Evolutionary conservation across 2,113 vertebrate genomes (phyloP).

Genomic region (Antidorcas marsupialis): DNA sequence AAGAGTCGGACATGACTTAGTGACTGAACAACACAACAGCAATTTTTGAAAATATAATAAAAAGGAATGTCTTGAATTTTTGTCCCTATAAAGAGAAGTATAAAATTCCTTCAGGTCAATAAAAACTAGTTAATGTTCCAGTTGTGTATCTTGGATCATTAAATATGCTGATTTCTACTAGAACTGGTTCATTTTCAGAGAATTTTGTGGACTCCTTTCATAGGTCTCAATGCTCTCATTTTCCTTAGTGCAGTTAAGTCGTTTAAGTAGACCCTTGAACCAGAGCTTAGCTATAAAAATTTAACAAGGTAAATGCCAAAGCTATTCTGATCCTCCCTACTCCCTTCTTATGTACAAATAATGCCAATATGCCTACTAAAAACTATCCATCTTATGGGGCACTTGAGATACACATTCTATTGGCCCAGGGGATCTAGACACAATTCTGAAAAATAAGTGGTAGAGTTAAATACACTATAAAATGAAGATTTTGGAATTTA

Average conservation of each 20-base stretch:
- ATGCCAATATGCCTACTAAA: conserved; percentile 46
- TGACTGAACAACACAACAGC: background rate
- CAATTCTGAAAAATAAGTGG: conserved; percentile 49
- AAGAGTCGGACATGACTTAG: background rate
- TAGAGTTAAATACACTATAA: conserved; percentile 31
- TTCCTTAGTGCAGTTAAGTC: conserved; percentile 35
- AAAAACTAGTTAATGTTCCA: conserved; percentile 30
- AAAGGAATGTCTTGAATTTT: background rate
- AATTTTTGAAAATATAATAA: background rate
- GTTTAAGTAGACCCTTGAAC: conserved; percentile 61
- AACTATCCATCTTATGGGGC: conserved; percentile 3
- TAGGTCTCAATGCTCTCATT: conserved; percentile 55
- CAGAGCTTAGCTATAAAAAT: conserved; percentile 7
- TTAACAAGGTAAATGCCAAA: conserved; percentile 42
- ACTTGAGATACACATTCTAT: conserved; percentile 36
- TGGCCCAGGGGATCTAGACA: conserved; percentile 15
- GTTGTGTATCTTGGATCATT: conserved; percentile 43
- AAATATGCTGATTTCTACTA: conserved; percentile 22
- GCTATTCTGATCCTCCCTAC: conserved; percentile 45
- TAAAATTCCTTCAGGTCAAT: conserved; percentile 47
- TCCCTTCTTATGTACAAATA: conserved; percentile 47
- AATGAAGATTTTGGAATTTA: conserved; percentile 45
- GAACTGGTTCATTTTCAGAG: conserved; percentile 59
- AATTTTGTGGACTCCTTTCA: conserved; percentile 49
- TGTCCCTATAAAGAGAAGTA: background rate